A percentile compares a stretch with the other conserved stretches of the same genome.
Evolutionary conservation across 2,113 vertebrate genomes (phyloP).

Genomic region (Cynoglossus semilaevis): DNA sequence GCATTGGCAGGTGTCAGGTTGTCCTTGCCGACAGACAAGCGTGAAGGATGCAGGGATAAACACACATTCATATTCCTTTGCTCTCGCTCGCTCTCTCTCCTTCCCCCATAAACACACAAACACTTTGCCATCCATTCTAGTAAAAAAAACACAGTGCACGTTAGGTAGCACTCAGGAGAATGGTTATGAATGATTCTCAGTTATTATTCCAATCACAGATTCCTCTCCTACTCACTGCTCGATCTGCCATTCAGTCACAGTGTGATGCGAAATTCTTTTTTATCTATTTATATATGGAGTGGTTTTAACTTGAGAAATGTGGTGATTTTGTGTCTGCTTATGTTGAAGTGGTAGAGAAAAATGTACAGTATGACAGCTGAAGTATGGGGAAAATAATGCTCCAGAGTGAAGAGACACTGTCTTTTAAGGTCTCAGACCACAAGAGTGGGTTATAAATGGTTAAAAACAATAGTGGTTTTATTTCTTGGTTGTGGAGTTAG

Average conservation of each 20-base stretch:
- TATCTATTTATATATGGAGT: too few species aligned
- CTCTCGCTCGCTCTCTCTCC: not conserved
- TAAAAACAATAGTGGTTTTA: too few species aligned
- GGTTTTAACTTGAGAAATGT: too few species aligned
- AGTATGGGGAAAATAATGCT: too few species aligned
- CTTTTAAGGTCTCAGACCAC: too few species aligned
- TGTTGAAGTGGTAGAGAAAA: too few species aligned
- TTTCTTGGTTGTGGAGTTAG: too few species aligned
- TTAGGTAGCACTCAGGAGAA: conserved; percentile 23
- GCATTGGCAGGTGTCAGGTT: conserved; percentile 49
- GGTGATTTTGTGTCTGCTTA: too few species aligned
- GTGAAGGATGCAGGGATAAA: conserved; percentile 48
- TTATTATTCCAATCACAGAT: conserved; percentile 12
- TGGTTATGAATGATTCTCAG: conserved; percentile 5
- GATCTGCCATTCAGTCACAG: conserved; percentile 20
- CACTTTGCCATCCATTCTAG: conserved; percentile 25
- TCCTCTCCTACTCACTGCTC: conserved; percentile 1
- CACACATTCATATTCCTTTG: conserved; percentile 18
- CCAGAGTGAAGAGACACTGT: too few species aligned
- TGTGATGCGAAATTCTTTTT: not conserved
- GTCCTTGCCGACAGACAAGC: conserved; percentile 54
- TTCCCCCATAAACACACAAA: not conserved
- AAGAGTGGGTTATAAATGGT: too few species aligned
- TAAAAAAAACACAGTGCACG: conserved; percentile 18
- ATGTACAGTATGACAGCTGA: too few species aligned